Conservation (phyloP, 2,113 vertebrate species). For the Lycaon pictus region DNA sequence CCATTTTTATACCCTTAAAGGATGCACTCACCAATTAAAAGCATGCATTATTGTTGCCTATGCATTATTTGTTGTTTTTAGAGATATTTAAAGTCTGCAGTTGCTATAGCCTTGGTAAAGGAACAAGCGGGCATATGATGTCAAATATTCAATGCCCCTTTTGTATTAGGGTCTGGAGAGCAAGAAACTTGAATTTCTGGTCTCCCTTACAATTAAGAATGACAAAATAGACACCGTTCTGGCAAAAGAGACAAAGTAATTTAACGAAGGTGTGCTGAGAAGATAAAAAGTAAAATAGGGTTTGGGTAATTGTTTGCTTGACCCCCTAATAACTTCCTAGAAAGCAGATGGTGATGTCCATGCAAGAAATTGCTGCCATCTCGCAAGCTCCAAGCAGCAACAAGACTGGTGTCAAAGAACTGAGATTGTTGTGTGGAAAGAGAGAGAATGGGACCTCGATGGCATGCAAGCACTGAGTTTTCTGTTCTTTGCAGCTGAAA, state of each 20-base stretch:
- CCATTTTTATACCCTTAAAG: constrained; percentile 47
- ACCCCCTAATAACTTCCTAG: background rate
- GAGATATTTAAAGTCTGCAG: background rate
- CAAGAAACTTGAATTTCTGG: background rate
- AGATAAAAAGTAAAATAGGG: background rate
- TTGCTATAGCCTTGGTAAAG: background rate
- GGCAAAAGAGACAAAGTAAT: background rate
- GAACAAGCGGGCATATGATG: background rate
- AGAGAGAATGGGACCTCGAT: accelerated
- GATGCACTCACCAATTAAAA: constrained; percentile 61
- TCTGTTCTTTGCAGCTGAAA: background rate
- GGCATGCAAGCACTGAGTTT: background rate
- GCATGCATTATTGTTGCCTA: background rate
- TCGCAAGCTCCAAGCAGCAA: accelerated
- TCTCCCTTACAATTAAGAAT: background rate
- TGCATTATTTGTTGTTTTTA: constrained; percentile 45
- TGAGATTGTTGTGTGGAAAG: background rate
- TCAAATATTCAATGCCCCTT: background rate
- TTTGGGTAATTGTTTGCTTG: background rate
- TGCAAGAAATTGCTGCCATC: background rate
- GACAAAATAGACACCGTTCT: background rate
- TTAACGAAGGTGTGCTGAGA: background rate
- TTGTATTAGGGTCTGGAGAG: background rate
- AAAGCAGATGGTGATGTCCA: background rate
- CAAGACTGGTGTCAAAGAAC: background rate